phyloP scores from a whole-genome alignment of 2,888 invertebrate genomes.

The Branchellion lobata region DNA sequence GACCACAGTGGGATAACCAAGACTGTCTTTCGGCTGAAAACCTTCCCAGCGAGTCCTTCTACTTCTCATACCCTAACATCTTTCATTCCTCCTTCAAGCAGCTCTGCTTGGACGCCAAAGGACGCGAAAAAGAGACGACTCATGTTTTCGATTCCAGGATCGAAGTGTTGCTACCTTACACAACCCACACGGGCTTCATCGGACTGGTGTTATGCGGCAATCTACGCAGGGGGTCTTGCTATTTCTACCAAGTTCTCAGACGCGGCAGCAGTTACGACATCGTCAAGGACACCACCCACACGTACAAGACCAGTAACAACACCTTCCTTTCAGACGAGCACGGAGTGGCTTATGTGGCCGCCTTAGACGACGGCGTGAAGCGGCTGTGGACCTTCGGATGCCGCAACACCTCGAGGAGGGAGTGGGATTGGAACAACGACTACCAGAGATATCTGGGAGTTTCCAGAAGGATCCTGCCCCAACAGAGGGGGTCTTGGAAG shows the following conservation, averaged over 20 bases:
- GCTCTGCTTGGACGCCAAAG: neutral
- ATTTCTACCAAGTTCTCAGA: constrained; percentile 45
- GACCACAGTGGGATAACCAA: constrained; percentile 42
- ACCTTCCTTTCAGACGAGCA: constrained; percentile 32
- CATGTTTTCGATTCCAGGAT: constrained; percentile 58
- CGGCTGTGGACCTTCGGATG: constrained; percentile 39
- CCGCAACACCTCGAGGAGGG: neutral
- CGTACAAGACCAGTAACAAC: neutral
- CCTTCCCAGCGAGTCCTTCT: neutral
- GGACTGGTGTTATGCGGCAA: constrained; percentile 59
- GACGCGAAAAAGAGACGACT: neutral
- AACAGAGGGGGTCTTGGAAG: neutral
- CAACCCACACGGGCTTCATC: constrained; percentile 41
- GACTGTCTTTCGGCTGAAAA: neutral
- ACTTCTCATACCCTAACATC: neutral
- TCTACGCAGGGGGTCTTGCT: constrained; percentile 58
- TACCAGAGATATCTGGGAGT: constrained; percentile 5
- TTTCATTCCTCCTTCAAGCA: neutral
- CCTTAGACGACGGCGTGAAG: constrained; percentile 38
- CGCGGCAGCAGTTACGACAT: neutral
- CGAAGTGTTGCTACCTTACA: constrained; percentile 54
- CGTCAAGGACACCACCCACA: neutral
- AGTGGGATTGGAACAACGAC: neutral
- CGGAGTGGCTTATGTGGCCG: constrained; percentile 45
- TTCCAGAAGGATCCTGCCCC: neutral